Percentiles rank a stretch among this genome's conserved stretches.
Conservation (phyloP, 2,888 invertebrate genomes). For the Cataglyphis livida region DNA sequence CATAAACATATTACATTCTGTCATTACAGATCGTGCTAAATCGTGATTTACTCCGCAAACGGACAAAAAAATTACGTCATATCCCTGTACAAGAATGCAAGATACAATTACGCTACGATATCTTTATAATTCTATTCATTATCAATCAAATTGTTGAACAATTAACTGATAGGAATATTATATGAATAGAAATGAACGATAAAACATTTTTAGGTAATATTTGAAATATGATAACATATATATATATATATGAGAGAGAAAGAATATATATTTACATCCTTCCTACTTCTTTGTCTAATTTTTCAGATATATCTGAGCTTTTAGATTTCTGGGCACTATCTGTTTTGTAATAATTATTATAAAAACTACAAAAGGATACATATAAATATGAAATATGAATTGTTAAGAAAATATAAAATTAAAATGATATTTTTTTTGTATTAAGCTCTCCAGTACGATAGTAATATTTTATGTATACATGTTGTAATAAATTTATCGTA, state of each 20-base stretch:
- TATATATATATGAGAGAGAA: no score
- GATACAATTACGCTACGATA: neutral
- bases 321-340: neutral
- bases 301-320: neutral
- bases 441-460: neutral
- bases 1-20: conserved; percentile 58
- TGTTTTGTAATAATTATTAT: neutral
- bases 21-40: conserved; percentile 44
- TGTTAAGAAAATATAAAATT: neutral
- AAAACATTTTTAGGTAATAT: neutral
- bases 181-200: neutral
- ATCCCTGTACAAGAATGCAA: neutral
- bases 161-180: neutral
- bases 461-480: neutral
- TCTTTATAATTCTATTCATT: neutral
- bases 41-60: conserved; percentile 17
- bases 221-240: neutral
- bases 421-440: neutral
- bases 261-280: neutral
- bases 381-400: neutral
- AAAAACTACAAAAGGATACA: neutral
- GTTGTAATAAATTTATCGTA: neutral
- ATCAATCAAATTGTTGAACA: neutral
- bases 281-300: neutral
- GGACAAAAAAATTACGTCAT: conserved; percentile 12